These are phyloP conservation scores for Sternotherus odoratus DNA, from an alignment of 2,797 vertebrate genomes.

Conservation along the genomic window DNA sequence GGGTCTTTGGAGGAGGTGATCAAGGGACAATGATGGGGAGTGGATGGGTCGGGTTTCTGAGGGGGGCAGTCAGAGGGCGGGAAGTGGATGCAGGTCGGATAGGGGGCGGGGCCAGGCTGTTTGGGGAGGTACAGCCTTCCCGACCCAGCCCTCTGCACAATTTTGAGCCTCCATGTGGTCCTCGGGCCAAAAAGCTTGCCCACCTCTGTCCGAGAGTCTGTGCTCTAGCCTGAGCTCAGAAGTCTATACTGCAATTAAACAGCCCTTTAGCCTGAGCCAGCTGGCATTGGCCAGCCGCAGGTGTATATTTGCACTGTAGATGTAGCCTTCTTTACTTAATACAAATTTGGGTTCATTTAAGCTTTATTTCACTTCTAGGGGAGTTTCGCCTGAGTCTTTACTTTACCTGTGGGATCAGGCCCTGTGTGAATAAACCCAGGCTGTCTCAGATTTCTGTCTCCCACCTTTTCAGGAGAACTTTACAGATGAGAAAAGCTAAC, in stretches of 20 bases:
- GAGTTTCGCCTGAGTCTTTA: neutral
- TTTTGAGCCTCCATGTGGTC: no score
- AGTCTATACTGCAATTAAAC: neutral
- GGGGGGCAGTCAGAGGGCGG: no score
- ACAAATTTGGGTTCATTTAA: no score
- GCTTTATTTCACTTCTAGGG: neutral
- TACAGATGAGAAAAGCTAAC: neutral
- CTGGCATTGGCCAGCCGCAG: neutral
- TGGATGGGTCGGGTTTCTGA: no score
- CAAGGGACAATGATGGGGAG: no score
- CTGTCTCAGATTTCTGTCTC: neutral
- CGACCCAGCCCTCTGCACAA: no score
- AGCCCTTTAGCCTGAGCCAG: neutral
- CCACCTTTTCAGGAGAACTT: neutral
- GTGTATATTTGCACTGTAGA: neutral
- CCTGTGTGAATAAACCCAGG: neutral
- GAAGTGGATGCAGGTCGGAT: no score
- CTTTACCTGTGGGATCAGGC: neutral
- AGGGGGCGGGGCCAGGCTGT: no score
- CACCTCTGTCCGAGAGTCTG: neutral
- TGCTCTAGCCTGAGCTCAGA: neutral
- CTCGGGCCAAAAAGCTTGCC: no score
- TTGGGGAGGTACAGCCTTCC: no score
- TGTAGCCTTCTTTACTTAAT: neutral
- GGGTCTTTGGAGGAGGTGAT: no score